These are phyloP conservation scores for Corythucha ciliata DNA, from an alignment of 2,888 invertebrate genomes.

Conservation along the genomic window DNA sequence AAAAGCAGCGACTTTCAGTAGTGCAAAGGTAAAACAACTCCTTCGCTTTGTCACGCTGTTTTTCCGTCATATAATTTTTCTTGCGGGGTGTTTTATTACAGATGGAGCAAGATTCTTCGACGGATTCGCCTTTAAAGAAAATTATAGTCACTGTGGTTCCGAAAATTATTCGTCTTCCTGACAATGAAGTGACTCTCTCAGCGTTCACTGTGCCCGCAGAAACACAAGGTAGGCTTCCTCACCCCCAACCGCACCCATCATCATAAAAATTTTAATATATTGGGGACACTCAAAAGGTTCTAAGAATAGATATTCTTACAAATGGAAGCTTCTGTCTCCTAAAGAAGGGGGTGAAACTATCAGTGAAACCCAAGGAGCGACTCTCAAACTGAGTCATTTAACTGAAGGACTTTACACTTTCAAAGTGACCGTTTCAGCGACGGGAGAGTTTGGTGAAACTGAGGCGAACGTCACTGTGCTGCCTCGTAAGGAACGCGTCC, in stretches of 20 bases:
- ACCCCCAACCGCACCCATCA: constrained; percentile 4
- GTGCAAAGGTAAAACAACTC: too few relatives aligned
- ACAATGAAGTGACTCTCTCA: constrained; percentile 71
- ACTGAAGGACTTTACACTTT: constrained; percentile 82
- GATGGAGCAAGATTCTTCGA: constrained; percentile 35
- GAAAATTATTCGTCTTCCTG: constrained; percentile 70
- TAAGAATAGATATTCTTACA: constrained; percentile 59
- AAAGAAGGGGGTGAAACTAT: constrained; percentile 62
- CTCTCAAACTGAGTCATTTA: constrained; percentile 71
- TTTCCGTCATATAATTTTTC: too few relatives aligned
- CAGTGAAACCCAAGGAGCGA: constrained; percentile 53
- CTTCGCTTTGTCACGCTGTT: not conserved
- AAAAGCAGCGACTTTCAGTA: not conserved
- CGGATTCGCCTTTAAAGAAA: constrained; percentile 47
- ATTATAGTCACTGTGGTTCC: constrained; percentile 66
- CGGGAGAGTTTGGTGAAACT: constrained; percentile 66
- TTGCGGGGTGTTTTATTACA: too few relatives aligned
- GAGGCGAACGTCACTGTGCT: constrained; percentile 83
- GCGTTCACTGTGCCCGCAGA: constrained; percentile 73
- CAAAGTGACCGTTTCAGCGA: constrained; percentile 70
- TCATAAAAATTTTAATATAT: constrained; percentile 14
- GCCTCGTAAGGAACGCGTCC: constrained; percentile 48
- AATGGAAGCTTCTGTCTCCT: constrained; percentile 77
- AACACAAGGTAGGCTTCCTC: constrained; percentile 45
- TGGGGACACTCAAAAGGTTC: constrained; percentile 5